Evolutionary conservation across 2,797 vertebrate genomes (phyloP), one percentile per base, ranked within the genome.

Genomic region (Hylomyscus alleni): DNA sequence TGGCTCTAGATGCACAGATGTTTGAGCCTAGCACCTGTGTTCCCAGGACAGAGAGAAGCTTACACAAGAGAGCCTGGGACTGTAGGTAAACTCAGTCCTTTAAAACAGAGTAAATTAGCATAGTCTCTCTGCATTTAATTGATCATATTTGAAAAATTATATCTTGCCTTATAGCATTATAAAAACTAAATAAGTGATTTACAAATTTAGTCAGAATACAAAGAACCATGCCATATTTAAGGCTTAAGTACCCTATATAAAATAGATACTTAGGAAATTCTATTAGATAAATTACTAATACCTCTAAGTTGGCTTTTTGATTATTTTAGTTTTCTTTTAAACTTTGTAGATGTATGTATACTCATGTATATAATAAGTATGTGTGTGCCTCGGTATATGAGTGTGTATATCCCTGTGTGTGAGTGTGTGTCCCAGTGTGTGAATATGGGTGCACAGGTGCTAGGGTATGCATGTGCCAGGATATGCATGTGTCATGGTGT

Each of bases 141-240:
- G 92, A 54, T 73, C 26, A 60, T 24, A 87, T 54, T 50, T 77
- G 50, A 88, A 37, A 95, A 96, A 89, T n/a, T 73, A 82, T 78
- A 87, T 62, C 52, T 47, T 84, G 34, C 24, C 12, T 75, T 52
- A 90, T 34, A 34, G 22, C 15, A 44, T 85, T 92, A 12, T 93
- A 56, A 96, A 10, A 65, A 85, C 44, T 47, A 92, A 85, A 87
- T 78, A 92, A 93, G 76, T 60, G 54, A 92, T 29, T 72, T 44
- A 19, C 31, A 22, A 93, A 73, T 14, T 92, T 34, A 89, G 8
- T 62, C 52, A 89, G 12, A 81, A 44, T 83, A 60, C 2, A 40
- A 13, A 84, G 37, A 29, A 44, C 24, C 34, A 78, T 44, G 15
- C 44, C 85, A 73, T 84, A 89, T 29, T 84, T 89, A 89, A 91